These are phyloP conservation scores for human DNA, from an alignment of 2,113 vertebrate species.

Conservation along the genomic window DNA sequence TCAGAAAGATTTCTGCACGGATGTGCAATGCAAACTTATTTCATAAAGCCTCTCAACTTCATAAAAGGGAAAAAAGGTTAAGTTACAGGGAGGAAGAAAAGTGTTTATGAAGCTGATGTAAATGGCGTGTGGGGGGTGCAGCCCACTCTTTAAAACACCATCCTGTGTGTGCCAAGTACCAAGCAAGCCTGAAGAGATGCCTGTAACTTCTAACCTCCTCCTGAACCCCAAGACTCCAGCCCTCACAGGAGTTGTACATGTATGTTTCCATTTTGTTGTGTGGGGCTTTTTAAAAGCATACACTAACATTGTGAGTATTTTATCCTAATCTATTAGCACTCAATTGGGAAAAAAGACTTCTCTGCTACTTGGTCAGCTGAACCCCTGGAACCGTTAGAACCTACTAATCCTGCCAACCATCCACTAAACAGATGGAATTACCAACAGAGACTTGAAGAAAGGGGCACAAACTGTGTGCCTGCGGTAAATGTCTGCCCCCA, in stretches of 20 bases:
- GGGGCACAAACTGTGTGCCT: constrained; percentile 52
- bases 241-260: background rate
- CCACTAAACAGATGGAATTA: constrained; percentile 58
- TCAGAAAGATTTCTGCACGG: constrained; percentile 69
- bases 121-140: background rate
- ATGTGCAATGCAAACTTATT: constrained; percentile 79
- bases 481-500: constrained; percentile 53
- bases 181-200: constrained; percentile 60
- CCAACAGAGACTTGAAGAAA: constrained; percentile 62
- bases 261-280: background rate
- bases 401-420: constrained; percentile 62
- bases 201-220: background rate
- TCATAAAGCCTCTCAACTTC: constrained; percentile 72
- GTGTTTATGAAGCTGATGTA: constrained; percentile 69
- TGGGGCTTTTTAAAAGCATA: background rate
- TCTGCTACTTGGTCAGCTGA: background rate
- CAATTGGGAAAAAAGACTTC: constrained; percentile 4
- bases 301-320: constrained; percentile 25
- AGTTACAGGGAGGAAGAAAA: background rate
- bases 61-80: constrained; percentile 32
- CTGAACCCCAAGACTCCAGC: background rate
- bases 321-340: constrained; percentile 15
- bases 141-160: constrained; percentile 43
- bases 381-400: constrained; percentile 46
- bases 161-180: constrained; percentile 46